phyloP scores from a whole-genome alignment of 2,888 invertebrate genomes.

The Toxonevra muliebris region DNA sequence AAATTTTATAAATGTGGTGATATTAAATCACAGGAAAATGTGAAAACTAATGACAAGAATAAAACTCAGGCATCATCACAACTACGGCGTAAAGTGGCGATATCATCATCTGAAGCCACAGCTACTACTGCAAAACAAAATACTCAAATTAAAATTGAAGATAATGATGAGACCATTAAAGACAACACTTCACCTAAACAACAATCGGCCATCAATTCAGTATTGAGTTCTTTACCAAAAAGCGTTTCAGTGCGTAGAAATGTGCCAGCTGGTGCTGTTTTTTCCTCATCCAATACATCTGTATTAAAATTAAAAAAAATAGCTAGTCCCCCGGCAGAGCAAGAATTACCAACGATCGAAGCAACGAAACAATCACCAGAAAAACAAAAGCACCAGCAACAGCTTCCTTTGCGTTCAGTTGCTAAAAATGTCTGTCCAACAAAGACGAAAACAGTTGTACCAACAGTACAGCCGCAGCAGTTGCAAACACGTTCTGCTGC shows the following conservation, averaged over 20 bases:
- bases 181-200: not conserved
- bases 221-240: constrained; percentile 38
- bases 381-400: not conserved
- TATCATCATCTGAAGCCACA: not conserved
- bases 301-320: constrained; percentile 9
- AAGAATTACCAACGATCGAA: constrained; percentile 9
- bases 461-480: constrained; percentile 2
- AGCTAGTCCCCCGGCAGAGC: not conserved
- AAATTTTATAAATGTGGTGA: too few species aligned
- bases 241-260: constrained; percentile 31
- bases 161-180: not conserved
- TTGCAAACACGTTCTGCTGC: not conserved
- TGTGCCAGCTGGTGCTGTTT: constrained; percentile 16
- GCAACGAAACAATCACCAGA: not conserved
- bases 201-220: constrained; percentile 31
- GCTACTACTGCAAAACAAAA: not conserved
- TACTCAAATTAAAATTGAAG: not conserved
- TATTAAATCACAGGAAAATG: too few species aligned
- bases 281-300: constrained; percentile 34
- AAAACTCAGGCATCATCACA: constrained; percentile 17
- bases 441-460: constrained; percentile 1
- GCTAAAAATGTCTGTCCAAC: not conserved
- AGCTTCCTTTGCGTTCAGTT: not conserved
- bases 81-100: constrained; percentile 33
- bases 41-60: constrained; percentile 15